Conservation (phyloP, 2,797 vertebrate species). For the Aythya fuligula region DNA sequence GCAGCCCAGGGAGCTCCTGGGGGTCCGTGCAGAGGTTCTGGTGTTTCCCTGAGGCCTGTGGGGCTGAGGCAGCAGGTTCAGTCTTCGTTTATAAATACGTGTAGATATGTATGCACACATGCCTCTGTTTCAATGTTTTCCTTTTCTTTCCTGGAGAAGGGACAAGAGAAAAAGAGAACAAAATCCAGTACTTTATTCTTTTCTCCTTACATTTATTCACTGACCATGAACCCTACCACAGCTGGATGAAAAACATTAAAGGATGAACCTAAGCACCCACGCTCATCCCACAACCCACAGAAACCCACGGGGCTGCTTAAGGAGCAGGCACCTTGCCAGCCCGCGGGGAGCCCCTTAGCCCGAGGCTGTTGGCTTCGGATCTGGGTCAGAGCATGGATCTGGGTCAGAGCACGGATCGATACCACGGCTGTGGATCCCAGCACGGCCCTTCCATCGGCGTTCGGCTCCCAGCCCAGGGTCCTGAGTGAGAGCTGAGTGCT, state of each 20-base stretch:
- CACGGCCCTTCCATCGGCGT: accelerated
- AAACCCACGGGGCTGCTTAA: accelerated
- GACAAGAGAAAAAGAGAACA: neutral
- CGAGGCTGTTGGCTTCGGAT: accelerated
- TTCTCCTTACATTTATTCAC: neutral
- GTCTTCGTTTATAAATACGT: neutral
- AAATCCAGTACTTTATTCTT: neutral
- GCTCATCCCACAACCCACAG: neutral
- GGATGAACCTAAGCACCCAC: neutral
- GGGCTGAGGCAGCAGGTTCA: neutral
- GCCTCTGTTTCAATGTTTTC: neutral
- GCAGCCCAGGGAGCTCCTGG: neutral
- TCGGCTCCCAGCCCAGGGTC: neutral
- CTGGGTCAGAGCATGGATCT: accelerated
- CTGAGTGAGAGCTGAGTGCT: too few species aligned
- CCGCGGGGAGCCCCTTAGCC: neutral
- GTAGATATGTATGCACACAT: accelerated
- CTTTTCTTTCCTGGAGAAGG: neutral
- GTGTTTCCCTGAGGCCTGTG: neutral
- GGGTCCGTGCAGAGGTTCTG: neutral
- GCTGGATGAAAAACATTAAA: neutral
- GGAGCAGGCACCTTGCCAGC: neutral
- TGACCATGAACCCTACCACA: accelerated
- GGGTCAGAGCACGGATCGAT: accelerated
- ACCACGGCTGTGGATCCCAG: accelerated